These are phyloP conservation scores for Trachelipus rathkii DNA, from an alignment of 1,140 invertebrate species.

Conservation along the genomic window DNA sequence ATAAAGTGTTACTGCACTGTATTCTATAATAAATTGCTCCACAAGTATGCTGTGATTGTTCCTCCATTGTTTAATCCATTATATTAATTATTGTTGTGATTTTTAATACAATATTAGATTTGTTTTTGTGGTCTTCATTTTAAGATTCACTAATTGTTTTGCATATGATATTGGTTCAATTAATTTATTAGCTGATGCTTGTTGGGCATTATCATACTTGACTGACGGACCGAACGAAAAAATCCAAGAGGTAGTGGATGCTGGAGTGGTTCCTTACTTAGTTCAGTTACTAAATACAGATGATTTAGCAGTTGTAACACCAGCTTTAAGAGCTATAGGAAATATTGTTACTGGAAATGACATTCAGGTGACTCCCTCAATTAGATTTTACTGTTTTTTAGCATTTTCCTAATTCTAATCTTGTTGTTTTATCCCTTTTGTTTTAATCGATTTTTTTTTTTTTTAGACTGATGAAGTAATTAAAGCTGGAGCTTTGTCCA, in stretches of 20 bases:
- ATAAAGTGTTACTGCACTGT: too few species aligned
- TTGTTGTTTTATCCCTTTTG: background rate
- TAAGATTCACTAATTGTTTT: too few species aligned
- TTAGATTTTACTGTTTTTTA: too few species aligned
- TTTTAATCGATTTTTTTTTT: background rate
- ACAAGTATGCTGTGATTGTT: too few species aligned
- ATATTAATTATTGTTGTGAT: too few species aligned
- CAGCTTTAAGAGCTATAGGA: conserved; percentile 90
- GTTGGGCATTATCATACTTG: conserved; percentile 93
- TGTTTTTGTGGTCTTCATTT: too few species aligned
- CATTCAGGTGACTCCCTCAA: conserved; percentile 63
- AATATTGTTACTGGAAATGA: conserved; percentile 99
- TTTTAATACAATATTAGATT: too few species aligned
- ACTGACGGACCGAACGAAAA: conserved; percentile 90
- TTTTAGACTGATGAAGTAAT: conserved; percentile 78
- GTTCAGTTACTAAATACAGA: conserved; percentile 67
- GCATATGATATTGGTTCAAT: background rate
- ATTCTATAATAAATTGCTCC: too few species aligned
- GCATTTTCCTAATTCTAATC: background rate
- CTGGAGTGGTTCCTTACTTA: conserved; percentile 68
- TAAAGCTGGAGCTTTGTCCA: conserved; percentile 66
- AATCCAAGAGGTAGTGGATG: conserved; percentile 74
- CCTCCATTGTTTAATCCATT: too few species aligned
- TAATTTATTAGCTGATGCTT: conserved; percentile 68
- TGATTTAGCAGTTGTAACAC: conserved; percentile 72